Base-by-base conservation (phyloP, 2,113 vertebrate species). In the Setophaga coronata region DNA sequence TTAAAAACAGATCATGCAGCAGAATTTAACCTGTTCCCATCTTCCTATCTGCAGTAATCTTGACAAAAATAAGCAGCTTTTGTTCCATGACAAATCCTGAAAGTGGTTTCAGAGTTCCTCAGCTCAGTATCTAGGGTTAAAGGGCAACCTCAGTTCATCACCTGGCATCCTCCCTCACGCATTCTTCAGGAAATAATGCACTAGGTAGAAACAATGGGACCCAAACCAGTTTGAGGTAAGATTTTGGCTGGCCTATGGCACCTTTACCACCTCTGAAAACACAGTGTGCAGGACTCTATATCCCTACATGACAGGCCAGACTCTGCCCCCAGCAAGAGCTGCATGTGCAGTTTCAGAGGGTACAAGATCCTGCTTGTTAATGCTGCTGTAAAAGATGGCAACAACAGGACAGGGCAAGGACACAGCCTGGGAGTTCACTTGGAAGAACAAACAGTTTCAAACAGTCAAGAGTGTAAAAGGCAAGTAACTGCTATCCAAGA, bases 351-450 rank as follows among this genome's bases (percentile, higher is more conserved):
- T 33, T 81, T 24, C 54, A 66, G 57, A 2, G 2, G 25, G 34
- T 28, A 48, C 0, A 0, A 58, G 61, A 79, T 28, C 56, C 38
- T 13, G 18, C 56, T 69, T 61, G 25, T 45, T n/a, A 58, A 40
- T 0, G 0, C 28, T 58, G 42, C 1, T 1, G 7, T 38, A 47
- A 42, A 60, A 29, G 20, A 31, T 8, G 1, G 0, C 20, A 73
- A 28, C 19, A 18, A 58, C 0, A 20, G 31, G 15, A 19, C 1
- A 45, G 15, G 14, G 25, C 23, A 47, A 73, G 51, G 66, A 58
- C 4, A 8, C 82, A 56, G 61, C 29, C 67, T 23, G 7, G 23
- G 48, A 18, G 34, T 24, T 67, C 38, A 7, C 61, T 50, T 12
- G 18, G 33, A 48, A 73, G 31, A 62, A 71, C 25, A 74, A 17